Conservation (phyloP, 2,797 vertebrate genomes). For the Enteromius fasciolatus region DNA sequence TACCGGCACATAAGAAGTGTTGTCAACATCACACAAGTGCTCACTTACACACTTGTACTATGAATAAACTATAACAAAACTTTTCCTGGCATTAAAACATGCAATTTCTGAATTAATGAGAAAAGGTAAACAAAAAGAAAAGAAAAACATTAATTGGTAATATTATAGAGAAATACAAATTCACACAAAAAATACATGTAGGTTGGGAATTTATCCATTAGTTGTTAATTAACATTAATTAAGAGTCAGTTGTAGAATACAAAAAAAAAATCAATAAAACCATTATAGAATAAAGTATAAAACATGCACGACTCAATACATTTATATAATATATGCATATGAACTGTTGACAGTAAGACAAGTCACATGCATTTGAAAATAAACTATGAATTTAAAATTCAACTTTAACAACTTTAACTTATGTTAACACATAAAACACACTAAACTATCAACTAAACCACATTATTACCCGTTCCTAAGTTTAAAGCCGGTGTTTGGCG, state of each 20-base stretch:
- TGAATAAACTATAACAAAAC: neutral
- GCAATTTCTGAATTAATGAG: neutral
- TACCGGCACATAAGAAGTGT: neutral
- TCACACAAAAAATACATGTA: neutral
- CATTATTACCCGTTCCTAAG: neutral
- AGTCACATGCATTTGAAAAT: neutral
- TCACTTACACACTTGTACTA: slow-evolving; percentile 1
- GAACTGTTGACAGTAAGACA: neutral
- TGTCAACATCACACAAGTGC: slow-evolving; percentile 26
- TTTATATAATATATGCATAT: neutral
- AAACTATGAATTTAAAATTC: neutral
- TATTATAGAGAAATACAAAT: neutral
- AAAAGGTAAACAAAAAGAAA: neutral
- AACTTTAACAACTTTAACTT: too few relatives aligned
- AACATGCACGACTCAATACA: neutral
- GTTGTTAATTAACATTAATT: neutral
- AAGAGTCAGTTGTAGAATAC: too few relatives aligned
- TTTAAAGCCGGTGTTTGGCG: neutral
- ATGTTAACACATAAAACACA: neutral
- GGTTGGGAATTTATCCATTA: neutral
- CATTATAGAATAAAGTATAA: too few relatives aligned
- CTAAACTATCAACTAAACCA: neutral
- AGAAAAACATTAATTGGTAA: neutral
- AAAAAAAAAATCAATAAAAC: too few relatives aligned
- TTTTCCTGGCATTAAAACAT: neutral